A percentile compares a stretch with the other conserved stretches of the same genome.
phyloP scores from a whole-genome alignment of 2,113 vertebrate genomes.

The Zingel zingel region DNA sequence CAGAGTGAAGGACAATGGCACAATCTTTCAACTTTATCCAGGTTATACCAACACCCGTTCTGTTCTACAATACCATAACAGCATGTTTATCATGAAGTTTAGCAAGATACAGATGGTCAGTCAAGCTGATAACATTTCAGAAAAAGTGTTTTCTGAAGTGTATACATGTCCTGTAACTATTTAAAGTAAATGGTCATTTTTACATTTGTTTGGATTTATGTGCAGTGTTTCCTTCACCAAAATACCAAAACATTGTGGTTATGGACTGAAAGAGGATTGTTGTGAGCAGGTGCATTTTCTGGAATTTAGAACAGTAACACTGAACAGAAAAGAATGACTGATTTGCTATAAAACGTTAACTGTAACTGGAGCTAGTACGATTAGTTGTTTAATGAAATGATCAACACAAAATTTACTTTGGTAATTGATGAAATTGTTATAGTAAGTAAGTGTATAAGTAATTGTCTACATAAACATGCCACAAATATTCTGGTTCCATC shows the following conservation, averaged over 20 bases:
- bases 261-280: not conserved
- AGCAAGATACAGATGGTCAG: constrained; percentile 16
- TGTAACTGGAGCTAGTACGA: not conserved
- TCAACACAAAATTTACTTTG: not conserved
- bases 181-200: not conserved
- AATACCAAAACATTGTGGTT: not conserved
- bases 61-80: not conserved
- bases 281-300: not conserved
- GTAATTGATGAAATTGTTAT: too few species aligned
- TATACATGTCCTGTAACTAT: not conserved
- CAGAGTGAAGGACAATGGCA: constrained; percentile 42
- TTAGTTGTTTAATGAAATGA: not conserved
- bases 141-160: not conserved
- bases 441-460: too few species aligned
- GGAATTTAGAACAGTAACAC: not conserved
- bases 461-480: too few species aligned
- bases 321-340: not conserved
- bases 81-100: not conserved
- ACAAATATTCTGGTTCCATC: not conserved
- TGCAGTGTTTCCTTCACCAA: not conserved
- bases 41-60: not conserved
- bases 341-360: not conserved
- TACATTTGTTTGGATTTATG: not conserved
- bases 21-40: constrained; percentile 24
- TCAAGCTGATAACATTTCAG: not conserved